Percentiles rank a stretch among this genome's conserved stretches.
phyloP scores from a whole-genome alignment of 2,888 invertebrate genomes.

The Graphium colonna region DNA sequence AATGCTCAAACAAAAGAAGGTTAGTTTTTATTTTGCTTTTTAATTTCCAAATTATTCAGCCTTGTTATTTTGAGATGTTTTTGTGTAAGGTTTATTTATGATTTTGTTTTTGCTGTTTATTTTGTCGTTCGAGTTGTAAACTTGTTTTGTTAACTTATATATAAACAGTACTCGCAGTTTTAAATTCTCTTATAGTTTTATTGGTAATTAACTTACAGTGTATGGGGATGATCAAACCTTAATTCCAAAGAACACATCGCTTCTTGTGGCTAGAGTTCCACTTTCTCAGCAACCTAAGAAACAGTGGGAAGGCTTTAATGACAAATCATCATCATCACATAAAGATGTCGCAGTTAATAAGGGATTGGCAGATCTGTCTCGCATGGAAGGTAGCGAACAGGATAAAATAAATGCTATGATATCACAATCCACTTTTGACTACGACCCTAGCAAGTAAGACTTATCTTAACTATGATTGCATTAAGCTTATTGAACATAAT shows the following conservation, averaged over 20 bases:
- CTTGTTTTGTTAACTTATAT: too few relatives aligned
- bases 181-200: background rate
- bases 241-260: slow-evolving; percentile 98
- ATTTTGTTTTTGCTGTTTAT: too few relatives aligned
- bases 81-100: too few relatives aligned
- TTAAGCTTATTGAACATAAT: background rate
- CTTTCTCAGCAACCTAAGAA: slow-evolving; percentile 88
- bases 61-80: background rate
- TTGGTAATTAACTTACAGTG: slow-evolving; percentile 79
- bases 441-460: slow-evolving; percentile 97
- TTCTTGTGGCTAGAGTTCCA: slow-evolving; percentile 96
- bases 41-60: too few relatives aligned
- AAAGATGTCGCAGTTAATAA: slow-evolving; percentile 78
- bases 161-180: too few relatives aligned
- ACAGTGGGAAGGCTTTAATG: slow-evolving; percentile 83
- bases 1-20: slow-evolving; percentile 99
- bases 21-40: slow-evolving; percentile 46
- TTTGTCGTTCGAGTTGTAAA: too few relatives aligned
- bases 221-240: slow-evolving; percentile 94
- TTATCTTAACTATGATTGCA: slow-evolving; percentile 16
- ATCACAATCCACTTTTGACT: slow-evolving; percentile 97
- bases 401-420: slow-evolving; percentile 99
- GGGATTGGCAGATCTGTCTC: slow-evolving; percentile 90
- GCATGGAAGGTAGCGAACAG: slow-evolving; percentile 96
- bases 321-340: slow-evolving; percentile 62